Conservation (phyloP, 2,888 invertebrate genomes). For the Polymixis lichenea region DNA sequence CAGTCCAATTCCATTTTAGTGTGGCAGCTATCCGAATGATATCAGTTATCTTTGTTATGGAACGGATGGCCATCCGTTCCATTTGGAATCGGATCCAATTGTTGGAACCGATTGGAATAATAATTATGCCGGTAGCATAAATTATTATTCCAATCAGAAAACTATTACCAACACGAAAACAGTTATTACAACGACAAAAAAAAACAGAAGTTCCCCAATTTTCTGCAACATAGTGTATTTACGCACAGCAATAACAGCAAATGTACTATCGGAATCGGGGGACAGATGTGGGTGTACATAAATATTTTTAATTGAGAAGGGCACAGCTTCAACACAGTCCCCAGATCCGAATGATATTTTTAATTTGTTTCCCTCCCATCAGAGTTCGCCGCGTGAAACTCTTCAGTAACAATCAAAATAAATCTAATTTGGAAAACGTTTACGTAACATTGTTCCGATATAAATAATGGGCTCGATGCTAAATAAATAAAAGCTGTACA, state of each 20-base stretch:
- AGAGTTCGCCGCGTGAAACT: constrained; percentile 11
- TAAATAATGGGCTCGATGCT: constrained; percentile 21
- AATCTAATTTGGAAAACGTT: constrained; percentile 39
- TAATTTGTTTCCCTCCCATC: constrained; percentile 42
- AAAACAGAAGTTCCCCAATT: not conserved
- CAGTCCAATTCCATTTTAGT: too few relatives aligned
- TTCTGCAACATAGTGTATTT: not conserved
- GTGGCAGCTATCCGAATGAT: too few relatives aligned
- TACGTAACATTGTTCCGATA: not conserved
- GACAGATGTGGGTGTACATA: not conserved
- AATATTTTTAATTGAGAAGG: constrained; percentile 37
- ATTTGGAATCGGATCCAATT: too few relatives aligned
- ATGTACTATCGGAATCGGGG: not conserved
- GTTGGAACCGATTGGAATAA: too few relatives aligned
- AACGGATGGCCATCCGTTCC: too few relatives aligned
- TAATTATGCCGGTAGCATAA: too few relatives aligned
- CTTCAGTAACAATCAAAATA: constrained; percentile 41
- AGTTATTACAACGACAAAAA: not conserved
- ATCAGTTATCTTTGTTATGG: too few relatives aligned
- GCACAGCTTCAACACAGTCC: not conserved
- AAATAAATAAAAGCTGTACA: constrained; percentile 11
- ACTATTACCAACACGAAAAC: not conserved
- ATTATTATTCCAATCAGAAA: not conserved
- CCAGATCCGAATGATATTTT: constrained; percentile 42
- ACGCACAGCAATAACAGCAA: constrained; percentile 1